These are phyloP conservation scores for Cotesia typhae DNA, from an alignment of 1,140 invertebrate genomes.

Conservation along the genomic window DNA sequence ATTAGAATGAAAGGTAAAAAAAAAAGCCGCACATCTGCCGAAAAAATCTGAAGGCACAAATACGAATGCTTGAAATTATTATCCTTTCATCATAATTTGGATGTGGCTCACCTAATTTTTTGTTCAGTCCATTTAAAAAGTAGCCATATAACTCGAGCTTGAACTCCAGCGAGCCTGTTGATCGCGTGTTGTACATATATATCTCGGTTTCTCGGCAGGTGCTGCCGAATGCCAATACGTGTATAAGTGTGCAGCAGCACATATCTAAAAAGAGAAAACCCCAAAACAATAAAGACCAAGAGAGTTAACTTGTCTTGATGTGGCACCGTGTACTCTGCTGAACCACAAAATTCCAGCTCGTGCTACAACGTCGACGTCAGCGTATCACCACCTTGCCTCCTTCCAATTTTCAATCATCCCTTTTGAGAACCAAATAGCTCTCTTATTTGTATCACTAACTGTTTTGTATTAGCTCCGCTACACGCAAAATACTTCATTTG, in stretches of 20 bases:
- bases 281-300: conserved; percentile 3
- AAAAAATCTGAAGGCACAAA: no score
- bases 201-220: conserved; percentile 41
- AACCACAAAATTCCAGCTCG: conserved; percentile 2
- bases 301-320: conserved; percentile 6
- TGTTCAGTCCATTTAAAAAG: conserved; percentile 42
- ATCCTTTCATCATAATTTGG: no score
- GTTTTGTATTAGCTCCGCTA: no score
- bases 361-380: conserved; percentile 21
- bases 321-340: background rate
- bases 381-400: conserved; percentile 35
- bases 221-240: conserved; percentile 8
- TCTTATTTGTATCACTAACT: background rate
- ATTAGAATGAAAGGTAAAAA: no score
- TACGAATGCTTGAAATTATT: no score
- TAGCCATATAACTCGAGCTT: no score
- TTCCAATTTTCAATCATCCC: background rate
- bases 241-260: background rate
- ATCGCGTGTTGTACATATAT: conserved; percentile 19
- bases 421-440: no score
- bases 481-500: no score
- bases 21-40: no score
- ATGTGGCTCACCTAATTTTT: conserved; percentile 30
- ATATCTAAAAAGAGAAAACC: background rate
- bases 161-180: conserved; percentile 24